Percentiles rank a stretch among this genome's conserved stretches.
Conservation (phyloP, 2,113 vertebrate species). For the Crotalus helleri region DNA sequence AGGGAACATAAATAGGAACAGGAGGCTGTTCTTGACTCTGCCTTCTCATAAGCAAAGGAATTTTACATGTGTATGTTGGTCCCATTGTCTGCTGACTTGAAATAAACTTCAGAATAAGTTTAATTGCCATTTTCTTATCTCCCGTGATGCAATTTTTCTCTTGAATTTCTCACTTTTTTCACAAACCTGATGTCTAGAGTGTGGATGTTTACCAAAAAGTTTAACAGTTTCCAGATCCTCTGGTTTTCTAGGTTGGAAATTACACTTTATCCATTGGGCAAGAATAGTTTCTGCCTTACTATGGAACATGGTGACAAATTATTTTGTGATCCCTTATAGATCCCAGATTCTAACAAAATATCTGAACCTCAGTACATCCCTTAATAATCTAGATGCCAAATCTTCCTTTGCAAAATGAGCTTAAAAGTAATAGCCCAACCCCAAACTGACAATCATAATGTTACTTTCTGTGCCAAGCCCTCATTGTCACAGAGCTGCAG, state of each 20-base stretch:
- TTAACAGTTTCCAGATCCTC: background rate
- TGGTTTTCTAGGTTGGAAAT: background rate
- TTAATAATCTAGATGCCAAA: background rate
- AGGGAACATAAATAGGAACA: background rate
- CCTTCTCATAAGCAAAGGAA: background rate
- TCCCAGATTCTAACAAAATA: constrained; percentile 1
- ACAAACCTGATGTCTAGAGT: background rate
- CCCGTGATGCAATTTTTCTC: background rate
- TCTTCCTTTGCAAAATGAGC: constrained; percentile 5
- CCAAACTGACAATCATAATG: background rate
- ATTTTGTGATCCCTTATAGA: background rate
- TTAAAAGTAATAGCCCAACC: background rate
- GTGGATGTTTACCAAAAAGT: background rate
- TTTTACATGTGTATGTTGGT: background rate
- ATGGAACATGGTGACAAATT: background rate
- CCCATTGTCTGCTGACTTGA: background rate
- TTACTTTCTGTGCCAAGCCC: constrained; percentile 22
- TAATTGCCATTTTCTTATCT: background rate
- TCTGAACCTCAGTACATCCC: background rate
- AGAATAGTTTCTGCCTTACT: background rate
- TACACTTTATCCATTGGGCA: background rate
- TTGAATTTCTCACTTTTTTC: background rate
- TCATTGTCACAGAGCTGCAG: background rate
- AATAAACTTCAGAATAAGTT: background rate
- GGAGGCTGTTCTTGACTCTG: background rate